These are phyloP conservation scores for Metellina segmentata DNA, from an alignment of 2,888 invertebrate genomes.

Conservation along the genomic window DNA sequence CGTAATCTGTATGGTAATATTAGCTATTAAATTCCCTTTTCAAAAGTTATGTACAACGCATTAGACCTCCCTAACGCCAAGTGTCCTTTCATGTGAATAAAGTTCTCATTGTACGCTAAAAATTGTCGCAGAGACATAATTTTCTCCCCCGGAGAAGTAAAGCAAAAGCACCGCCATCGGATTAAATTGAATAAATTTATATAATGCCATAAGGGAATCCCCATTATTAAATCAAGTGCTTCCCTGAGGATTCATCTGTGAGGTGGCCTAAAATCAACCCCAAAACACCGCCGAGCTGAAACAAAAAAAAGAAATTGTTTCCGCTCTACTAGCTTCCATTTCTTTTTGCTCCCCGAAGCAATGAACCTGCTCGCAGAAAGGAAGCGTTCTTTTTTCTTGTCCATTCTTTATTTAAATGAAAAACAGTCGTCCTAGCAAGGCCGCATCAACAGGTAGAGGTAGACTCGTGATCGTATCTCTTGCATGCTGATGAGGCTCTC, in stretches of 20 bases:
- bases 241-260: background rate
- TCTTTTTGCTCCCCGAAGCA: slow-evolving; percentile 6
- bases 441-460: slow-evolving; percentile 38
- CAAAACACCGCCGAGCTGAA: background rate
- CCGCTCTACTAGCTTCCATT: slow-evolving; percentile 13
- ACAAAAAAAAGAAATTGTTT: slow-evolving; percentile 24
- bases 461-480: slow-evolving; percentile 4
- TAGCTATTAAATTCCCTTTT: too few relatives aligned
- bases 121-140: background rate
- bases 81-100: background rate
- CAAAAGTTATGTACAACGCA: too few relatives aligned
- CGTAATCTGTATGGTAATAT: too few relatives aligned
- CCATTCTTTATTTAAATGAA: slow-evolving; percentile 33
- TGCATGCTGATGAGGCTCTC: slow-evolving; percentile 31
- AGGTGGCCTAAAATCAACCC: slow-evolving; percentile 27
- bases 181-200: background rate
- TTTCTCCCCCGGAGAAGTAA: background rate
- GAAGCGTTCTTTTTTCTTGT: background rate
- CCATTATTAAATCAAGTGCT: slow-evolving; percentile 24
- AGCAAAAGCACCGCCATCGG: background rate
- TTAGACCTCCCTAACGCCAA: background rate
- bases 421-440: slow-evolving; percentile 38
- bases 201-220: background rate
- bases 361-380: slow-evolving; percentile 3
- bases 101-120: background rate